Evolutionary conservation across 2,888 invertebrate species (phyloP).

Genomic region (Julus scandinavius): DNA sequence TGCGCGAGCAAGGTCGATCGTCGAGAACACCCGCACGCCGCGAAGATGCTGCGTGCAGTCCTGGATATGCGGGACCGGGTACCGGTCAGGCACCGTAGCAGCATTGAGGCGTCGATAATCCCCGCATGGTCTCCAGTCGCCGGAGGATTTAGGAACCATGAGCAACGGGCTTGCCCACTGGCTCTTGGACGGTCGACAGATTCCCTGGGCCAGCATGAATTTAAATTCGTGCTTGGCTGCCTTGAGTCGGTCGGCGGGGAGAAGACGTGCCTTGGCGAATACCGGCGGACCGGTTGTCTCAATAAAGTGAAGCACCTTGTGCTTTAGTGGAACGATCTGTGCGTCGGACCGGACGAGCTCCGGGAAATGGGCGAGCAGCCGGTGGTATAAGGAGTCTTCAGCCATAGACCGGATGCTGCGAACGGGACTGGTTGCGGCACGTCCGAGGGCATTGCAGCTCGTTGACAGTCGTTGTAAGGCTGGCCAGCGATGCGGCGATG

Average conservation of each 20-base stretch:
- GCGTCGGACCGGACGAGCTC: neutral
- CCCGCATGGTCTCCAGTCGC: conserved; percentile 19
- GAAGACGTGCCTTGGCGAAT: neutral
- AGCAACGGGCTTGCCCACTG: neutral
- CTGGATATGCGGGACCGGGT: neutral
- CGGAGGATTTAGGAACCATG: neutral
- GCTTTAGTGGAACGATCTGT: neutral
- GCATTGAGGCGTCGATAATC: neutral
- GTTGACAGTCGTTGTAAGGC: too few relatives aligned
- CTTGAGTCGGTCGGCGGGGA: neutral
- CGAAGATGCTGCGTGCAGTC: neutral
- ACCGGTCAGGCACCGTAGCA: too few relatives aligned
- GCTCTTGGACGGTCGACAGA: neutral
- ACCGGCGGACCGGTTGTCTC: neutral
- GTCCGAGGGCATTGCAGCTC: too few relatives aligned
- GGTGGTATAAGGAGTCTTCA: neutral
- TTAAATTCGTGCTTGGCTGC: neutral
- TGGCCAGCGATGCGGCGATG: too few relatives aligned
- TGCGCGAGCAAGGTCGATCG: too few relatives aligned
- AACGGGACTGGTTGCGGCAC: neutral
- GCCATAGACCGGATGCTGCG: neutral
- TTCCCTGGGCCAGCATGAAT: too few relatives aligned
- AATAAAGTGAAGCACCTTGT: neutral
- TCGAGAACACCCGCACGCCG: neutral
- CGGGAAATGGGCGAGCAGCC: neutral